Evolutionary conservation across 2,888 invertebrate species (phyloP).

Genomic region (Diplolepis rosae): DNA sequence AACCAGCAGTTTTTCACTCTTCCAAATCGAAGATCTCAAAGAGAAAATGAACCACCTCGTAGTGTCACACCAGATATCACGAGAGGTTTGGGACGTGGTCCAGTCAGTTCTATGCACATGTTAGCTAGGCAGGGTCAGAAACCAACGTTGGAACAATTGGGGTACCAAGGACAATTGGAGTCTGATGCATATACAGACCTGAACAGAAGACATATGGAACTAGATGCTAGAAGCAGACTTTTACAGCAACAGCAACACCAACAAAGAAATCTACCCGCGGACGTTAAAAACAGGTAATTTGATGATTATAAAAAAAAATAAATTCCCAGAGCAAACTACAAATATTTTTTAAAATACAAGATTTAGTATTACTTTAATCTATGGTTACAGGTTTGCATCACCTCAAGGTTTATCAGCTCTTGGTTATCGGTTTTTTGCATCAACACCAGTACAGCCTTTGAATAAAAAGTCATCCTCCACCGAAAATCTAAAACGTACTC

Average conservation of each 20-base stretch:
- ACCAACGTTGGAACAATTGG: constrained; percentile 46
- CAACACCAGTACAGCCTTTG: constrained; percentile 60
- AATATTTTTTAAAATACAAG: neutral
- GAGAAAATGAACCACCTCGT: constrained; percentile 71
- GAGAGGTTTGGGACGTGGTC: constrained; percentile 70
- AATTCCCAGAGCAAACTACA: neutral
- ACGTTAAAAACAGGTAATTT: constrained; percentile 65
- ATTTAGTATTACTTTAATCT: neutral
- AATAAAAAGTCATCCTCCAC: constrained; percentile 51
- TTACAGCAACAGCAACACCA: constrained; percentile 50
- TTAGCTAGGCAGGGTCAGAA: constrained; percentile 64
- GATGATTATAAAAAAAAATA: neutral
- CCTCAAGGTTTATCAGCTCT: constrained; percentile 64
- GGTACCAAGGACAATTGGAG: constrained; percentile 45
- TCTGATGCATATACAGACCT: constrained; percentile 51
- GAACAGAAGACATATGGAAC: constrained; percentile 49
- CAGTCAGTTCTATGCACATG: constrained; percentile 64
- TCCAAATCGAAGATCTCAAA: constrained; percentile 73
- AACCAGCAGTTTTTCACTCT: constrained; percentile 72
- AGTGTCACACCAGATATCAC: constrained; percentile 77
- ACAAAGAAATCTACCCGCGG: constrained; percentile 54
- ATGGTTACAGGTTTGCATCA: constrained; percentile 61
- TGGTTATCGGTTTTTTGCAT: constrained; percentile 69
- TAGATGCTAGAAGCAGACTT: constrained; percentile 50
- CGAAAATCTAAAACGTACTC: constrained; percentile 56